Conservation (phyloP, 2,113 vertebrate genomes). For the Pterophyllum scalare region DNA sequence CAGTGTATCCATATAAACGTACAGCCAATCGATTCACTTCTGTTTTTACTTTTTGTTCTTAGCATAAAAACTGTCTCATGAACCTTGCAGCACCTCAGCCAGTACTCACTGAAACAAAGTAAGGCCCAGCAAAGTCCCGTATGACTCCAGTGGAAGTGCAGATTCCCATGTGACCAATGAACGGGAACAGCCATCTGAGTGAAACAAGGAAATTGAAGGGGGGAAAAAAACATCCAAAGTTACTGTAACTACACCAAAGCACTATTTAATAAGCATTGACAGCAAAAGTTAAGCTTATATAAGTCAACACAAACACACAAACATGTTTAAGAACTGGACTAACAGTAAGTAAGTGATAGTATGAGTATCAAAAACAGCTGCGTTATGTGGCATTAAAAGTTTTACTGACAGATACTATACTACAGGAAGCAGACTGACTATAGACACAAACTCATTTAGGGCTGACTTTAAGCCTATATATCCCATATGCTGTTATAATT, state of each 20-base stretch:
- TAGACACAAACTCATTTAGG: not conserved
- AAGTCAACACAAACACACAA: not conserved
- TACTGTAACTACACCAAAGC: not conserved
- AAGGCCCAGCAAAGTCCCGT: slow-evolving; percentile 97
- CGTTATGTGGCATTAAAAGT: not conserved
- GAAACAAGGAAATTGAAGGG: not conserved
- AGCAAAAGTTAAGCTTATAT: not conserved
- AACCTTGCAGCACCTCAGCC: not conserved
- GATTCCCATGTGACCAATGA: slow-evolving; percentile 99
- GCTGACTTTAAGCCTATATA: not conserved
- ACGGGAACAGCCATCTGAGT: slow-evolving; percentile 92
- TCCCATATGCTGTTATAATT: not conserved
- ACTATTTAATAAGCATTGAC: not conserved
- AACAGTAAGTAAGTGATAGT: not conserved
- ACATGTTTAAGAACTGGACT: not conserved
- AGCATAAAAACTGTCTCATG: not conserved
- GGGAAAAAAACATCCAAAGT: not conserved
- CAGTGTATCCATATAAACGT: not conserved
- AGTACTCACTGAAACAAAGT: slow-evolving; percentile 93
- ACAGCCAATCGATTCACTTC: not conserved
- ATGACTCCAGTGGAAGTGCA: slow-evolving; percentile 94
- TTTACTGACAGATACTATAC: not conserved
- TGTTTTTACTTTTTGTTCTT: not conserved
- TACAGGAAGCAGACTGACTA: not conserved
- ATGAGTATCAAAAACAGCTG: not conserved